Evolutionary conservation across 2,113 vertebrate genomes (phyloP), one percentile per base, ranked within the genome.

Genomic region (Lutjanus erythropterus): DNA sequence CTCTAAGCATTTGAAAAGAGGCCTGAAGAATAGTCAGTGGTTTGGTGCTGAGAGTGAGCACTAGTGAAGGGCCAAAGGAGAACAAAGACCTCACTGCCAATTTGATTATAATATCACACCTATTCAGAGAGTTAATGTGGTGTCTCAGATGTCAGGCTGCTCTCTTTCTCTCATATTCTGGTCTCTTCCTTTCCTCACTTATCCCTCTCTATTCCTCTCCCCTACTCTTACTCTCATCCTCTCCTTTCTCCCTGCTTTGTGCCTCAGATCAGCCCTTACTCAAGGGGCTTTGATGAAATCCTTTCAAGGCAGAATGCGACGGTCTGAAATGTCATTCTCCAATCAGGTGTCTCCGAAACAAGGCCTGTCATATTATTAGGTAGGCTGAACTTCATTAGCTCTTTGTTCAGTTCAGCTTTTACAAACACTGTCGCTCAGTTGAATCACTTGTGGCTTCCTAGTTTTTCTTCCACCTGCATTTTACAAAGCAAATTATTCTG

Each of bases 51-150:
- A 33, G 79, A 75, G 47, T 6, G 18, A 81, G 75, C 70, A 33
- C 61, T 78, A 69, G 80, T 72, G 81, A 74, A 85, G 68, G 81
- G 39, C 61, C 77, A 25, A 78, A 66, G 50, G 60, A 84, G 90
- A 94, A 94, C 88, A 93, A 91, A 92, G 76, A 76, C 9, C 68
- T 70, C 78, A 44, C 64, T 10, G 71, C 65, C 85, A 91, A 75
- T 91, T 84, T 88, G 79, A 93, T 91, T 91, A 89, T 83, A 84
- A 93, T 83, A 88, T 93, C 87, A 88, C 71, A 89, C 82, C 88
- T 91, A 81, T 91, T 91, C 78, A 92, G 66, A 71, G 49, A 67
- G 80, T 82, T 79, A 83, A 90, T 81, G 89, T 33, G 59, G 49
- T 66, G 64, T 91, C 81, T 88, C 65, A 82, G 47, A 80, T 78